Evolutionary conservation across 1,140 invertebrate species (phyloP), one percentile per base, ranked within the genome.

Genomic region (Pogonognathellus flavescens): DNA sequence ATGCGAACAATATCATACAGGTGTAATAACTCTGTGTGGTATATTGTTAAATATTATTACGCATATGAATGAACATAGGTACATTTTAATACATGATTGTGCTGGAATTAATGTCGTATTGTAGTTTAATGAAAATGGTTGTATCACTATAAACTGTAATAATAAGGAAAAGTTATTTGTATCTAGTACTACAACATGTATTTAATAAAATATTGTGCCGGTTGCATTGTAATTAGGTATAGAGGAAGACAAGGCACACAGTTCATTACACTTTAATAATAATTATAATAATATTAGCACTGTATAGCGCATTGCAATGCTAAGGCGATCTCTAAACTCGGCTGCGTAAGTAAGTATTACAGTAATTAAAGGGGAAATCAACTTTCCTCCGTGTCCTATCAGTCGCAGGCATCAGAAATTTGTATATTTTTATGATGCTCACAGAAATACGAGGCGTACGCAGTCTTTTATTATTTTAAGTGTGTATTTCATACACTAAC

Each of bases 331-430:
- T 76, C 70, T 76, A 76, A 31, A 50, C 13, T 20, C 5, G 16
- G 25, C 41, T 50, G 41, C 70, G 14, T 66, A 66, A 57, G 14
- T 66, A 66, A 57, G 18, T 76, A 31, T 76, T 16, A 50, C n/a
- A 50, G 70, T 76, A 76, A 76, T 76, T 76, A 76, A 50, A 76
- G 70, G 70, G 70, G 70, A 76, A 76, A 76, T 18, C 41, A 41
- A 76, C 70, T 76, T 76, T 76, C 70, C n/a, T 76, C 70, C 70
- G 41, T 76, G 70, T 50, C 70, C 70, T 76, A 76, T 76, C 70
- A 50, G 41, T 76, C 70, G 18, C 41, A 41, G 2, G 31, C 25
- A 76, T 76, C 70, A 76, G 70, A 76, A 66, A 49, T 76, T 76
- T 76, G 49, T 49, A 76, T 76, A 76, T 50, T 76, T 76, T 76